These are phyloP conservation scores for Hippopotamyrus pictus DNA, from an alignment of 2,797 vertebrate species.

Conservation along the genomic window DNA sequence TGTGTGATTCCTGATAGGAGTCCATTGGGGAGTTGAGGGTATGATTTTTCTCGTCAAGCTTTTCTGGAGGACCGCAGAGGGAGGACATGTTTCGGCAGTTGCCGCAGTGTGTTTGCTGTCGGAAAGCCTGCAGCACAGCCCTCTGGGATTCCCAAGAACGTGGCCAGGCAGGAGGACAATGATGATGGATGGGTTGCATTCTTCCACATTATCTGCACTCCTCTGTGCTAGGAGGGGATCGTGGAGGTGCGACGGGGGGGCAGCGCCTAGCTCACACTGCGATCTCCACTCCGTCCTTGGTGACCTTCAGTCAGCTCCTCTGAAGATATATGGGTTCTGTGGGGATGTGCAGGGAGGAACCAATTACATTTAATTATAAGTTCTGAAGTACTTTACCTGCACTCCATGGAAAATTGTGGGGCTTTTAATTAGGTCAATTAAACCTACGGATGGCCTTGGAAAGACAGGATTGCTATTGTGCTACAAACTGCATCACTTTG, in stretches of 20 bases:
- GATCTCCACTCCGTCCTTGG: background rate
- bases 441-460: background rate
- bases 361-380: background rate
- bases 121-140: conserved; percentile 33
- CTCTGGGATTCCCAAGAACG: conserved; percentile 33
- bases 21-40: background rate
- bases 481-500: background rate
- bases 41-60: background rate
- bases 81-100: conserved; percentile 32
- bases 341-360: background rate
- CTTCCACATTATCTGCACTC: conserved; percentile 43
- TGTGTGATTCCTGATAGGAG: background rate
- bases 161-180: conserved; percentile 44
- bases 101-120: conserved; percentile 49
- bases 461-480: background rate
- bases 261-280: background rate
- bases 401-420: background rate
- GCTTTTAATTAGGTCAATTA: background rate
- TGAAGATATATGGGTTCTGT: background rate
- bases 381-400: background rate
- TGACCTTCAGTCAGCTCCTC: background rate
- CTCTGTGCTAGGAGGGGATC: conserved; percentile 42
- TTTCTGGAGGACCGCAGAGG: conserved; percentile 3
- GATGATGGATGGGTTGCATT: conserved; percentile 50
- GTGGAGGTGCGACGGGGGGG: conserved; percentile 33